These are phyloP conservation scores for Lacanobia wlatinum DNA, from an alignment of 2,888 invertebrate species.

Conservation along the genomic window DNA sequence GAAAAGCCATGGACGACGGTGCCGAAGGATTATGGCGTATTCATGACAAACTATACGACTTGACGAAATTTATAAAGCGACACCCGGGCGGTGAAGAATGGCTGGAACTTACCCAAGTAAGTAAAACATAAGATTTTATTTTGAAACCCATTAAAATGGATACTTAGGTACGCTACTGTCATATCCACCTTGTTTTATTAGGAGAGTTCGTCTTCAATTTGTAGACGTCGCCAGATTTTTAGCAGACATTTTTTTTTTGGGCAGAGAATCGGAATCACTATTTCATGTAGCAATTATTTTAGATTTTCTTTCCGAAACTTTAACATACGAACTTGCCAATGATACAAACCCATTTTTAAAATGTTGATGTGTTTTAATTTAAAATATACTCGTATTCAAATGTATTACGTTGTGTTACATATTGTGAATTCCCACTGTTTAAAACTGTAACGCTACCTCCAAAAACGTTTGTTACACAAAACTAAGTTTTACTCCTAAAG, in stretches of 20 bases:
- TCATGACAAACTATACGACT: constrained; percentile 95
- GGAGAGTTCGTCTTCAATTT: neutral
- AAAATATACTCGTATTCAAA: no score
- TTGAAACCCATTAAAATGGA: constrained; percentile 18
- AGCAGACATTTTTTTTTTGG: neutral
- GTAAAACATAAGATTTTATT: constrained; percentile 38
- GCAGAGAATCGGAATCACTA: no score
- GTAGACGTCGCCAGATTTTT: neutral
- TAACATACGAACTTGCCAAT: no score
- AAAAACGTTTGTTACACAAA: neutral
- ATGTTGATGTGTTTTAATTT: no score
- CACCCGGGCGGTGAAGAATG: constrained; percentile 97
- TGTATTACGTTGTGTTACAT: no score
- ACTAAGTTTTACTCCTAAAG: neutral
- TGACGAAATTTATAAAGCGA: constrained; percentile 93
- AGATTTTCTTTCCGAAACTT: no score
- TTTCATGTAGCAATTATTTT: neutral
- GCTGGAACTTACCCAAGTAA: constrained; percentile 92
- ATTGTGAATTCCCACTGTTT: no score
- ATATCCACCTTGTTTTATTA: constrained; percentile 7
- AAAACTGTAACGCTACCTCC: no score
- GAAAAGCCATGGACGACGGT: constrained; percentile 92
- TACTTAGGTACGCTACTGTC: neutral
- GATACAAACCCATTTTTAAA: no score
- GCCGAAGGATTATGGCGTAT: constrained; percentile 95